Evolutionary conservation across 2,797 vertebrate genomes (phyloP), one percentile per base, ranked within the genome.

Genomic region (Acrossocheilus fasciatus): DNA sequence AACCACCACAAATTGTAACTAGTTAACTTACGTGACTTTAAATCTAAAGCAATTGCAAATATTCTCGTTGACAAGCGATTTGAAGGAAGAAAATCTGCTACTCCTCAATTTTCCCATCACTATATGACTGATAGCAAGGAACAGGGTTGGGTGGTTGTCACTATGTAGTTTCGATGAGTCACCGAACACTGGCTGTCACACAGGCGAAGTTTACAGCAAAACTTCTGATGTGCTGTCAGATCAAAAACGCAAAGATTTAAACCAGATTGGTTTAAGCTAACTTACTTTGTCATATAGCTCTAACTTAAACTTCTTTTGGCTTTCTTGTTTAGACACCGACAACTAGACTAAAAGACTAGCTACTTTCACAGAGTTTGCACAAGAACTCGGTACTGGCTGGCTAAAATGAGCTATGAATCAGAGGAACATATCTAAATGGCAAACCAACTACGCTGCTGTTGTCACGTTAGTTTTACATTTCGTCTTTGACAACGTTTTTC

Each of bases 101-200:
- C 36, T 57, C 10, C 36, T 41, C 23, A 43, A 36, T 43, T 74
- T 34, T 83, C 57, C 41, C 39, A 26, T 41, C n/a, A 26, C 15
- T 26, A 14, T 18, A 76, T 12, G n/a, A 43, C 34, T 52, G 34
- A 11, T 18, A 43, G 30, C 10, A 2, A 26, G 12, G 36, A 78
- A 45, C 64, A 41, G n/a, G 45, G 18, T 34, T 45, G 64, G 74
- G 75, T 43, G 47, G 7, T 57, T 39, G 52, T 20, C 74, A 75
- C 14, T 10, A 3, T 43, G 23, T 43, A 45, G 84, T 84, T 84
- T 84, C 74, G 62, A 68, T 84, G 57, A 68, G 23, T 78, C 64
- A 85, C 75, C 23, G 10, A 84, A 11, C 41, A 62, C 54, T 50
- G 34, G 11, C 59, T 74, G 64, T 70, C 74, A 77, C 6, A 77